A percentile compares a stretch with the other conserved stretches of the same genome.
These are phyloP conservation scores for Neogale vison DNA, from an alignment of 2,113 vertebrate genomes.

Conservation along the genomic window DNA sequence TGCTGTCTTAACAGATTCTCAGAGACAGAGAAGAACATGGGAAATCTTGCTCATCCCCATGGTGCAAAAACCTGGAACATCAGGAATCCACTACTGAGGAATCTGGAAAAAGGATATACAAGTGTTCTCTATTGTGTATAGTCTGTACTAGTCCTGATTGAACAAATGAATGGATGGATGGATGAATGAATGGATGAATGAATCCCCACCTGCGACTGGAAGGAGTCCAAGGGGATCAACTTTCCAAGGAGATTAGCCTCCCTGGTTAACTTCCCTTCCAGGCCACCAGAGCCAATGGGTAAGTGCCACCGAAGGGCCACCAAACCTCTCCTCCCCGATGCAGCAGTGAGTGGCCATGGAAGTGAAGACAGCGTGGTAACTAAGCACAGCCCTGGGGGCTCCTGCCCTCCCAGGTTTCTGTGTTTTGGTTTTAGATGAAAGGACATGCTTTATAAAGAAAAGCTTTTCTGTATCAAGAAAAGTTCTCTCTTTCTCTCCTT, in stretches of 20 bases:
- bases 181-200: rapidly evolving
- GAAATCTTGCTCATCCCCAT: not conserved
- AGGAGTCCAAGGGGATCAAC: not conserved
- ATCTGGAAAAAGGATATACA: rapidly evolving
- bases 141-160: too few species aligned
- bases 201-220: not conserved
- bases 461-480: not conserved
- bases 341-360: not conserved
- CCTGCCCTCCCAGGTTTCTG: not conserved
- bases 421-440: not conserved
- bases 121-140: not conserved
- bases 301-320: not conserved
- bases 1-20: not conserved
- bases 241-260: not conserved
- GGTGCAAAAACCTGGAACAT: not conserved
- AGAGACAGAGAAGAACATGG: not conserved
- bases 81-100: not conserved
- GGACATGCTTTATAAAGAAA: not conserved
- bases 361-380: not conserved
- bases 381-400: not conserved
- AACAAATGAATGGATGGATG: not conserved
- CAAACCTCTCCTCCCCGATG: not conserved
- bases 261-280: not conserved
- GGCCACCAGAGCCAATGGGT: not conserved
- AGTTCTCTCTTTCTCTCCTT: not conserved